These are phyloP conservation scores for Glareola pratincola DNA, from an alignment of 2,113 vertebrate genomes.

Conservation along the genomic window DNA sequence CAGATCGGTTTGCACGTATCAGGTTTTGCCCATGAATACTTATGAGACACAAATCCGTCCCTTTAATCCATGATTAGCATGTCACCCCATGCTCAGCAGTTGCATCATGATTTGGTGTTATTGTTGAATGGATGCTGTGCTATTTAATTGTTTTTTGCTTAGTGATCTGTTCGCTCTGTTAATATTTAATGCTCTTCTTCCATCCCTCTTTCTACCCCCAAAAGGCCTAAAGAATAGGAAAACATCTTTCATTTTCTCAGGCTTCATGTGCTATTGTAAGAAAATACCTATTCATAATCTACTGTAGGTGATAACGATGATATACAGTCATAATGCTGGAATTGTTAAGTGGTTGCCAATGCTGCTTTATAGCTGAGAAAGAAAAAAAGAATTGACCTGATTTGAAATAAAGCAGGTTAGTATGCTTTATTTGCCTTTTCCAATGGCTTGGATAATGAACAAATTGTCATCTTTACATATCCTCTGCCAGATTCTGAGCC, in stretches of 20 bases:
- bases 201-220: slow-evolving; percentile 20
- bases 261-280: slow-evolving; percentile 42
- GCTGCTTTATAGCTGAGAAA: slow-evolving; percentile 39
- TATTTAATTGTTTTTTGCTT: slow-evolving; percentile 73
- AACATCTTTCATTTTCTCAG: slow-evolving; percentile 59
- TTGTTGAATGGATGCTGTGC: slow-evolving; percentile 64
- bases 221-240: slow-evolving; percentile 60
- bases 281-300: slow-evolving; percentile 50
- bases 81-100: slow-evolving; percentile 28
- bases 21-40: slow-evolving; percentile 64
- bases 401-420: slow-evolving; percentile 48
- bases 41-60: slow-evolving; percentile 56
- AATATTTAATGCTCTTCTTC: slow-evolving; percentile 49
- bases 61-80: slow-evolving; percentile 56
- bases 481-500: neutral
- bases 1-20: slow-evolving; percentile 23
- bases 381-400: slow-evolving; percentile 17
- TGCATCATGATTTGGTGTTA: slow-evolving; percentile 69
- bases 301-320: slow-evolving; percentile 60
- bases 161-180: slow-evolving; percentile 59
- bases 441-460: slow-evolving; percentile 49
- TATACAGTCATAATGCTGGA: slow-evolving; percentile 43
- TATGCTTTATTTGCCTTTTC: slow-evolving; percentile 54
- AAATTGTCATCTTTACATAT: slow-evolving; percentile 45
- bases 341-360: slow-evolving; percentile 64